Conservation (phyloP, 2,113 vertebrate species). For the Nibea coibor region DNA sequence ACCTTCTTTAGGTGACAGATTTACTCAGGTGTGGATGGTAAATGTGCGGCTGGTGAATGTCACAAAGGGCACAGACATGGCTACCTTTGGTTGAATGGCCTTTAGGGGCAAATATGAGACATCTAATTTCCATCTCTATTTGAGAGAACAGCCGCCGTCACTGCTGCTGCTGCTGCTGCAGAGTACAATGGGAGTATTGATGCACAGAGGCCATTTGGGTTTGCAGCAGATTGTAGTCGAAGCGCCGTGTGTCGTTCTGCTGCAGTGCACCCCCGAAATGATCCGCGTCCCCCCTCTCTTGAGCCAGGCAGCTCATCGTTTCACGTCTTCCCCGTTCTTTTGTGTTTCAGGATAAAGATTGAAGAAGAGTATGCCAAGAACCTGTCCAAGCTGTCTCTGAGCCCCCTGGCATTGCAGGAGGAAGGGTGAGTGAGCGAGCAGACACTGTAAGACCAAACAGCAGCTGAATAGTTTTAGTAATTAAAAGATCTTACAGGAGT, state of each 20-base stretch:
- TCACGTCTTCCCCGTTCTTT: conserved; percentile 4
- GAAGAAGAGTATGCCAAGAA: conserved; percentile 99
- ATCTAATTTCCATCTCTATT: conserved; percentile 10
- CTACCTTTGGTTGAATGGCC: background rate
- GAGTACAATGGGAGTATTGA: background rate
- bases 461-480: background rate
- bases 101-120: background rate
- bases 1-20: conserved; percentile 54
- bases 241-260: background rate
- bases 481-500: conserved; percentile 10
- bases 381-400: conserved; percentile 96
- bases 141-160: accelerated
- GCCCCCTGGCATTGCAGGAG: conserved; percentile 94
- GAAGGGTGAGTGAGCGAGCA: conserved; percentile 88
- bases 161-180: background rate
- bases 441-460: too few species aligned
- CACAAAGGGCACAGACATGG: conserved; percentile 28
- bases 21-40: conserved; percentile 51
- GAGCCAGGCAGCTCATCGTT: conserved; percentile 24
- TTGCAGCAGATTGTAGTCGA: background rate
- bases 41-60: conserved; percentile 34
- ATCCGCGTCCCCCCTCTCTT: conserved; percentile 12
- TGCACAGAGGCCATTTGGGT: background rate
- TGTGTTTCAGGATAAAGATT: conserved; percentile 93
- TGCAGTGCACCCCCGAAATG: conserved; percentile 7